Evolutionary conservation across 2,797 vertebrate genomes (phyloP).

Genomic region (Steatocranus sp.): DNA sequence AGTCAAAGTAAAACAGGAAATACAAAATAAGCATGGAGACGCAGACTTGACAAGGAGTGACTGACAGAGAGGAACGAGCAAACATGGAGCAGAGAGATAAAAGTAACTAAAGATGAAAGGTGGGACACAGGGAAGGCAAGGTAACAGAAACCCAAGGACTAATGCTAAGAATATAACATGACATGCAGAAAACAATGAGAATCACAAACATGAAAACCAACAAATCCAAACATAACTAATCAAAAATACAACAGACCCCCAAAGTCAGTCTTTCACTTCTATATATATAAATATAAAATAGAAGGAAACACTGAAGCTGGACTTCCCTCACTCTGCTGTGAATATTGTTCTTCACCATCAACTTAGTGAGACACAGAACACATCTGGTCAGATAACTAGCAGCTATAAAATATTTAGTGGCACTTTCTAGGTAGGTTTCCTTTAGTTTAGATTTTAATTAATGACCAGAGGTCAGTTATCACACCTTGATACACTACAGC

Average conservation of each 20-base stretch:
- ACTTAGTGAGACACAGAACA: not conserved
- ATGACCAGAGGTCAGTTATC: rapidly evolving
- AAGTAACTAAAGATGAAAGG: not conserved
- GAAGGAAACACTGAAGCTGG: not conserved
- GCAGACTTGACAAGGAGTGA: not conserved
- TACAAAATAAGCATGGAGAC: rapidly evolving
- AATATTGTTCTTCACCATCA: not conserved
- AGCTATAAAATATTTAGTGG: not conserved
- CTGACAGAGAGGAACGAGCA: not conserved
- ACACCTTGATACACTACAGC: not conserved
- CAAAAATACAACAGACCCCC: not conserved
- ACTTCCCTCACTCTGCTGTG: not conserved
- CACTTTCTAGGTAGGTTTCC: rapidly evolving
- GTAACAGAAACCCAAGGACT: not conserved
- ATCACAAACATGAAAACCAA: not conserved
- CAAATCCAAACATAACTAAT: not conserved
- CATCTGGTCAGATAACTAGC: rapidly evolving
- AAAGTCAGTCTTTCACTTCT: not conserved
- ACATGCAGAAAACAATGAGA: not conserved
- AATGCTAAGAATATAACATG: not conserved
- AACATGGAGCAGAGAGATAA: not conserved
- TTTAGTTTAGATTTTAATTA: not conserved
- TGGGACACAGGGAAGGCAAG: not conserved
- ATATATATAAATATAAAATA: not conserved
- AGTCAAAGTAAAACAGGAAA: not conserved